Evolutionary conservation across 2,113 vertebrate species (phyloP).

Genomic region (Tor tambroides): DNA sequence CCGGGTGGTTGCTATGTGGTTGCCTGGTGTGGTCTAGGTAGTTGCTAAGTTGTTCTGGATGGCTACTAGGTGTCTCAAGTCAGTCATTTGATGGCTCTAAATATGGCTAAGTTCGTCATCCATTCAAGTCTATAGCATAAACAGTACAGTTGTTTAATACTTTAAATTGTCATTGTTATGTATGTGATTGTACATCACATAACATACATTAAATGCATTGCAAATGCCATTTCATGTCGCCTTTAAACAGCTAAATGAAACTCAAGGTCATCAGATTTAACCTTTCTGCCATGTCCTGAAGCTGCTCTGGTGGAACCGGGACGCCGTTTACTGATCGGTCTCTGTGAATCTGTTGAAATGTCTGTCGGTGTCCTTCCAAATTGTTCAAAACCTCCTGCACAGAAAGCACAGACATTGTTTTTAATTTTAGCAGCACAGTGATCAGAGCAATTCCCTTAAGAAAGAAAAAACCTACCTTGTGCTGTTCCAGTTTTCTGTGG

Average conservation of each 20-base stretch:
- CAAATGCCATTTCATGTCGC: background rate
- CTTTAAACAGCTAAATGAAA: background rate
- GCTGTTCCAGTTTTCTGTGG: slow-evolving; percentile 89
- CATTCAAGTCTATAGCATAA: too few species aligned
- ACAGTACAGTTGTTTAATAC: background rate
- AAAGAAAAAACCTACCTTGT: slow-evolving; percentile 79
- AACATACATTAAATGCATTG: background rate
- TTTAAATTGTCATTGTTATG: background rate
- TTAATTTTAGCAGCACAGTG: background rate
- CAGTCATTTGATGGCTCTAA: background rate
- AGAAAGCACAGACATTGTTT: slow-evolving; percentile 49
- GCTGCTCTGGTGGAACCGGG: slow-evolving; percentile 91
- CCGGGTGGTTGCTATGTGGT: background rate
- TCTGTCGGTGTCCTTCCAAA: slow-evolving; percentile 87
- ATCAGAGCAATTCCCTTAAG: background rate
- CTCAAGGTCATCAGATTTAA: slow-evolving; percentile 59
- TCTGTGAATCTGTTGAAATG: slow-evolving; percentile 94
- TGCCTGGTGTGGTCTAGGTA: background rate
- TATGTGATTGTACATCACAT: background rate
- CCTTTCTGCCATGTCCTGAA: slow-evolving; percentile 97
- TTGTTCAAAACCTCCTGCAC: slow-evolving; percentile 91
- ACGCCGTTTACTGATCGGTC: slow-evolving; percentile 92
- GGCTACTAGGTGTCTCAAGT: background rate
- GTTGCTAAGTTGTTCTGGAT: background rate
- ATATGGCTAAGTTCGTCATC: background rate